Evolutionary conservation across 2,113 vertebrate species (phyloP).

Genomic region (Sander lucioperca): DNA sequence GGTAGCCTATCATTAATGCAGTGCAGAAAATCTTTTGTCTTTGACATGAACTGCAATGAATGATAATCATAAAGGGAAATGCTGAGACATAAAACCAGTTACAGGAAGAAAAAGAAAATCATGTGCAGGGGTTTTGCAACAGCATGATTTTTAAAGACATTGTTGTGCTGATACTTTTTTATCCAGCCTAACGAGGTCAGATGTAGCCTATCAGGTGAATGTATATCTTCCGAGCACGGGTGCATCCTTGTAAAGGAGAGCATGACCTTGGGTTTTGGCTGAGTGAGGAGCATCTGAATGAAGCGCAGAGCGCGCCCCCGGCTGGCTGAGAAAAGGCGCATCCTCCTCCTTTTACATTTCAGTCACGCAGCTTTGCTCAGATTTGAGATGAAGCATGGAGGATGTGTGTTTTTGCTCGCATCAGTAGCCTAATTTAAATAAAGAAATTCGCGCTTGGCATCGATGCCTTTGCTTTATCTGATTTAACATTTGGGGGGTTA

Average conservation of each 20-base stretch:
- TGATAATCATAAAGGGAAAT: neutral
- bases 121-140: neutral
- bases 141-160: neutral
- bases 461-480: neutral
- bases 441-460: neutral
- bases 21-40: neutral
- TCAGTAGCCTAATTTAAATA: neutral
- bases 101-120: neutral
- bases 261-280: slow-evolving; percentile 71
- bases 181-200: neutral
- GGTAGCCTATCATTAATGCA: neutral
- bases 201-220: neutral
- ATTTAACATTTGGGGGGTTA: neutral
- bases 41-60: neutral
- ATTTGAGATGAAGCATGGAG: slow-evolving; percentile 59
- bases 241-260: slow-evolving; percentile 46
- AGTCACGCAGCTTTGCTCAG: slow-evolving; percentile 73
- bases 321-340: slow-evolving; percentile 67
- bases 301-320: slow-evolving; percentile 51
- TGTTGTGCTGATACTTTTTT: neutral
- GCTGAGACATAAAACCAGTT: neutral
- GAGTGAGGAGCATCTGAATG: slow-evolving; percentile 62
- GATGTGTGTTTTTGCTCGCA: slow-evolving; percentile 12
- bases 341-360: slow-evolving; percentile 60
- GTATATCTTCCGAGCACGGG: neutral